phyloP scores from a whole-genome alignment of 2,888 invertebrate genomes.

The Neoascia interrupta region DNA sequence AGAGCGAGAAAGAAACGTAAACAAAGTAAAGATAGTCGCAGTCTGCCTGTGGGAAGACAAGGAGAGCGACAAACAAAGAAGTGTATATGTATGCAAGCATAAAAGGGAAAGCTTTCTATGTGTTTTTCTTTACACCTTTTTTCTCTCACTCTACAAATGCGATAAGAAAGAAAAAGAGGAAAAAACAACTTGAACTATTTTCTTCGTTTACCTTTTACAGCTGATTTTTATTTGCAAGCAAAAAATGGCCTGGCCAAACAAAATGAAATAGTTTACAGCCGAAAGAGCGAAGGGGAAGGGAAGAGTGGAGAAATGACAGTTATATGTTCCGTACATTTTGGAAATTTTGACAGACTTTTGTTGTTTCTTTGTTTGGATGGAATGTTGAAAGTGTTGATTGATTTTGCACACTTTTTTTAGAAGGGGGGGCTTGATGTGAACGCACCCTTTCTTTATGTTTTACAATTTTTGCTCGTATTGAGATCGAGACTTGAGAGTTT shows the following conservation, averaged over 20 bases:
- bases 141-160: not conserved
- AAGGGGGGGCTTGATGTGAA: too few relatives aligned
- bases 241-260: constrained; percentile 10
- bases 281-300: not conserved
- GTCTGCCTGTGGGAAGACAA: not conserved
- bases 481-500: too few relatives aligned
- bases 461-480: too few relatives aligned
- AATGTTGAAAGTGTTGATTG: too few relatives aligned
- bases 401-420: too few relatives aligned
- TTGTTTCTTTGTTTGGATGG: not conserved
- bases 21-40: constrained; percentile 27
- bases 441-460: too few relatives aligned
- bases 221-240: constrained; percentile 66
- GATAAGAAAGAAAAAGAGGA: constrained; percentile 20
- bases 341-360: not conserved
- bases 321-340: constrained; percentile 4
- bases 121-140: not conserved
- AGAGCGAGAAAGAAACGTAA: constrained; percentile 55
- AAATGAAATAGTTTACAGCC: too few relatives aligned
- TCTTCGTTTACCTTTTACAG: constrained; percentile 58
- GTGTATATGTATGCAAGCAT: not conserved
- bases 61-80: not conserved
- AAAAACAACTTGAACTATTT: constrained; percentile 54
- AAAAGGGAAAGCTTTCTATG: too few relatives aligned
- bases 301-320: constrained; percentile 11